Evolutionary conservation across 2,113 vertebrate species (phyloP).

Genomic region (Carassius carassius): DNA sequence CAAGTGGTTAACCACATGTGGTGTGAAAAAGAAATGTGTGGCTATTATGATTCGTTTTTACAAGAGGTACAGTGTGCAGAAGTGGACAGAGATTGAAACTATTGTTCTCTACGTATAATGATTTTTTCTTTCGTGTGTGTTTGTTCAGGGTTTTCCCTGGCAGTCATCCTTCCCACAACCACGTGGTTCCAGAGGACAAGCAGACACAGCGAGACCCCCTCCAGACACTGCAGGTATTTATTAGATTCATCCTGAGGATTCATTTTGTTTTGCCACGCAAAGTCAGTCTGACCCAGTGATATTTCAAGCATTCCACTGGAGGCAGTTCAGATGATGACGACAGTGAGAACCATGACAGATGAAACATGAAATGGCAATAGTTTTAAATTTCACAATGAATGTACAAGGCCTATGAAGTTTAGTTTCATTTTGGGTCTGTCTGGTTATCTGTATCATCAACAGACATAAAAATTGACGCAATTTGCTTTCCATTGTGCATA

Average conservation of each 20-base stretch:
- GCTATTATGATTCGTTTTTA: slow-evolving; percentile 3
- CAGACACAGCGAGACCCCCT: slow-evolving; percentile 77
- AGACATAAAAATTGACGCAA: neutral
- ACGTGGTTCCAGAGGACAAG: slow-evolving; percentile 77
- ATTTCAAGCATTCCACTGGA: slow-evolving; percentile 2
- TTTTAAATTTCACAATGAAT: slow-evolving; percentile 1
- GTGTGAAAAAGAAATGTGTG: neutral
- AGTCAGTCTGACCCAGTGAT: neutral
- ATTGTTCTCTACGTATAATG: neutral
- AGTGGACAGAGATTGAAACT: neutral
- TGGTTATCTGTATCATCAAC: neutral
- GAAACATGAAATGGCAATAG: neutral
- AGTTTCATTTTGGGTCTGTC: neutral
- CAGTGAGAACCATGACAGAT: neutral
- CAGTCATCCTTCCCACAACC: slow-evolving; percentile 82
- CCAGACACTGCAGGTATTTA: slow-evolving; percentile 83
- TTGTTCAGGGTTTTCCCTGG: slow-evolving; percentile 84
- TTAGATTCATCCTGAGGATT: neutral
- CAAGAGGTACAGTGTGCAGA: neutral
- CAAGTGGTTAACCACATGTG: neutral
- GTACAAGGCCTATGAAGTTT: neutral
- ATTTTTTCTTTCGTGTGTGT: slow-evolving; percentile 15
- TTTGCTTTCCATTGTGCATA: neutral
- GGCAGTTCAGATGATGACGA: slow-evolving; percentile 24
- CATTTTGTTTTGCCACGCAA: neutral